Conservation (phyloP, 2,888 invertebrate genomes). For the Bruchidius siliquastri region DNA sequence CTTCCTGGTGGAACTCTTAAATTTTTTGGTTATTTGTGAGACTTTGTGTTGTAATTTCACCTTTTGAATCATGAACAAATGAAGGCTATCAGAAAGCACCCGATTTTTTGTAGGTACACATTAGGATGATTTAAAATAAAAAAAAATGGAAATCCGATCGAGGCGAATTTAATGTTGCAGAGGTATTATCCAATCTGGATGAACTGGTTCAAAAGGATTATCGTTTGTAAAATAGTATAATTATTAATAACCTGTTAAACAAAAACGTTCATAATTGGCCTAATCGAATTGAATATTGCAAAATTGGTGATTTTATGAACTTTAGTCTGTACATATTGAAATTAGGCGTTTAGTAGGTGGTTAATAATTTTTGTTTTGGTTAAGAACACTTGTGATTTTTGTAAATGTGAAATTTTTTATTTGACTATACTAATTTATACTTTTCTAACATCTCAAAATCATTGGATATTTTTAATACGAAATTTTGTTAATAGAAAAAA, state of each 20-base stretch:
- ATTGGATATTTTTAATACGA: slow-evolving; percentile 24
- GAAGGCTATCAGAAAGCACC: too few relatives aligned
- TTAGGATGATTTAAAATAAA: background rate
- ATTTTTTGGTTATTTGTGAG: too few relatives aligned
- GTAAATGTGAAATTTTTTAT: slow-evolving; percentile 15
- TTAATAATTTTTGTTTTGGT: background rate
- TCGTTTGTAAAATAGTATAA: background rate
- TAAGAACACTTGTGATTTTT: slow-evolving; percentile 2
- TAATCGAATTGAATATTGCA: background rate
- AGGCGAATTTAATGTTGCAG: background rate
- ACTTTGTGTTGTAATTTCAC: too few relatives aligned
- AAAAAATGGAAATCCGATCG: background rate
- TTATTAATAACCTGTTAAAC: background rate
- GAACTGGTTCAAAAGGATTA: background rate
- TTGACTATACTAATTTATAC: slow-evolving; percentile 15
- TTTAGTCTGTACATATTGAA: background rate
- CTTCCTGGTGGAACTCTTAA: too few relatives aligned
- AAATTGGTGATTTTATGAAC: background rate
- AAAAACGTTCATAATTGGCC: background rate
- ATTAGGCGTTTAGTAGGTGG: background rate
- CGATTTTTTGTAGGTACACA: too few relatives aligned
- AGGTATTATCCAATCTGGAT: background rate
- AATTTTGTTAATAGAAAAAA: slow-evolving; percentile 37
- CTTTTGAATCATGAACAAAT: too few relatives aligned
- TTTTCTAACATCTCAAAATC: slow-evolving; percentile 18